These are phyloP conservation scores for Orthosia gothica DNA, from an alignment of 2,888 invertebrate genomes.

Conservation along the genomic window DNA sequence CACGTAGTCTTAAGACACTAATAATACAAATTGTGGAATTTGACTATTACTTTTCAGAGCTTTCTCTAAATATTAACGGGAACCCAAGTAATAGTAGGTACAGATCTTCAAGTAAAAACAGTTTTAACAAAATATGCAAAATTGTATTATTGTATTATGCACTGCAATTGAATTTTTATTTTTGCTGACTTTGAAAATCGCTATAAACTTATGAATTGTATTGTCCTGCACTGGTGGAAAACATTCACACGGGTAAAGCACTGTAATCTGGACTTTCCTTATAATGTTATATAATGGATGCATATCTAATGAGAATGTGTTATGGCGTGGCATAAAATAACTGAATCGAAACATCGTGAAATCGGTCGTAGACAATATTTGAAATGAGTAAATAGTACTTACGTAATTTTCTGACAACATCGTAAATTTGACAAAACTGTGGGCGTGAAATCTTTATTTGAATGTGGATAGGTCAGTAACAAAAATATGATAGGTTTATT, in stretches of 20 bases:
- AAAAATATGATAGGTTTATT: neutral
- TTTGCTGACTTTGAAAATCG: constrained; percentile 7
- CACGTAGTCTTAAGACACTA: too few species aligned
- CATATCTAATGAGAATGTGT: constrained; percentile 26
- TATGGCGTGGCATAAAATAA: neutral
- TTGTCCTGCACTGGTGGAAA: constrained; percentile 36
- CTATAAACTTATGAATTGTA: constrained; percentile 20
- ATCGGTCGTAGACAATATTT: neutral
- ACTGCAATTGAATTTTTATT: neutral
- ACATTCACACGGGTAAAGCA: constrained; percentile 56
- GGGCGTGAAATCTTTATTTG: neutral
- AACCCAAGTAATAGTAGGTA: too few species aligned
- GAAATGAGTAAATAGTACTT: neutral
- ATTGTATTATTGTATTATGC: too few species aligned
- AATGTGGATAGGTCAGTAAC: neutral
- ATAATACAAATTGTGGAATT: too few species aligned
- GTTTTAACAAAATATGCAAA: too few species aligned
- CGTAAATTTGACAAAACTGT: neutral
- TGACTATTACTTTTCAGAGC: too few species aligned
- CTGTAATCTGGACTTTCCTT: constrained; percentile 35
- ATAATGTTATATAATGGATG: constrained; percentile 36
- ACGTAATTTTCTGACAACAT: neutral
- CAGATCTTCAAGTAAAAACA: too few species aligned
- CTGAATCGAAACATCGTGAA: neutral
- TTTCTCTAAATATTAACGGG: too few species aligned